Evolutionary conservation across 2,888 invertebrate species (phyloP).

Genomic region (Pteria penguin): DNA sequence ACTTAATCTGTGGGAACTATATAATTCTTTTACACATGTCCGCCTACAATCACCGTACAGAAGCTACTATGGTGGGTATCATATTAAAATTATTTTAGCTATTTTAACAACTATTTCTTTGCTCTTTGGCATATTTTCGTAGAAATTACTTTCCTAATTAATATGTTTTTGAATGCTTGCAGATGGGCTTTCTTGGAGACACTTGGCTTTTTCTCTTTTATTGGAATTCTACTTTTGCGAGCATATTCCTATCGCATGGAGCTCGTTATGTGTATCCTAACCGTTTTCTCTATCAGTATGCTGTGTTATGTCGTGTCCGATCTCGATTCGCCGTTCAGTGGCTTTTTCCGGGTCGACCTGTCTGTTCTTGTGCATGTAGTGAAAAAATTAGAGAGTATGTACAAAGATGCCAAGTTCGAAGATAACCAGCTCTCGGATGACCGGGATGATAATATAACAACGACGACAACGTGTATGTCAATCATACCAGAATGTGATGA

Average conservation of each 20-base stretch:
- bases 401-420: slow-evolving; percentile 48
- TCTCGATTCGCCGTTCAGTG: slow-evolving; percentile 67
- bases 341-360: slow-evolving; percentile 72
- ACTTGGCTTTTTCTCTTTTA: slow-evolving; percentile 71
- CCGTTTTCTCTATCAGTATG: slow-evolving; percentile 73
- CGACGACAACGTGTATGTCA: too few species aligned
- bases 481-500: too few species aligned
- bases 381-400: slow-evolving; percentile 54
- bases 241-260: slow-evolving; percentile 68
- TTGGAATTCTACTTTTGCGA: slow-evolving; percentile 67
- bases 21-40: too few species aligned
- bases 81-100: too few species aligned
- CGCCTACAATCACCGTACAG: too few species aligned
- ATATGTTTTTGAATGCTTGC: slow-evolving; percentile 19
- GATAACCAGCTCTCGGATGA: too few species aligned
- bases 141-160: too few species aligned
- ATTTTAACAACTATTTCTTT: too few species aligned
- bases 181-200: slow-evolving; percentile 74
- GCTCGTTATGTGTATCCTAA: slow-evolving; percentile 71
- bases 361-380: slow-evolving; percentile 63
- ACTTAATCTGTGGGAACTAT: too few species aligned
- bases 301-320: slow-evolving; percentile 71
- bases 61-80: too few species aligned
- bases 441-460: too few species aligned
- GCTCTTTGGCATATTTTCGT: too few species aligned